Percentiles rank a stretch among this genome's conserved stretches.
phyloP scores from a whole-genome alignment of 2,113 vertebrate genomes.

The Misgurnus anguillicaudatus region DNA sequence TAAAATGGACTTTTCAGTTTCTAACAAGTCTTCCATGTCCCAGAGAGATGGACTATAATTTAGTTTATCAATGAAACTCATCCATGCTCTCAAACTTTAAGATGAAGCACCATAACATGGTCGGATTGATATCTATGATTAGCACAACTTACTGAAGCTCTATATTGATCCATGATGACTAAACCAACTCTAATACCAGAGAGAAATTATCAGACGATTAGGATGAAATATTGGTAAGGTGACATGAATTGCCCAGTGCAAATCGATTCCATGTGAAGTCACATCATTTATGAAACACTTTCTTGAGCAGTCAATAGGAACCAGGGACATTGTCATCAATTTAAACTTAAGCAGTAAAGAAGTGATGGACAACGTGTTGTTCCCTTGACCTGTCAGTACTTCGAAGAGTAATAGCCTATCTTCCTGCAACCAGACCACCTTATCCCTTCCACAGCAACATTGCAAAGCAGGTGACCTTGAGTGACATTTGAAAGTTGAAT shows the following conservation, averaged over 20 bases:
- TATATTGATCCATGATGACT: background rate
- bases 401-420: background rate
- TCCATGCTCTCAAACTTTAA: too few species aligned
- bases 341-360: background rate
- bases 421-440: background rate
- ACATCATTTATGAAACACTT: constrained; percentile 19
- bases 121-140: constrained; percentile 14
- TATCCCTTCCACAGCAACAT: background rate
- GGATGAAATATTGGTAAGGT: constrained; percentile 10
- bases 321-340: background rate
- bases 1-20: too few species aligned
- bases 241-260: background rate
- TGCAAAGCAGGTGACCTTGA: background rate
- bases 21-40: too few species aligned
- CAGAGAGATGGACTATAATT: too few species aligned
- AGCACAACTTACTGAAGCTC: background rate
- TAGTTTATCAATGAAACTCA: too few species aligned
- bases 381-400: background rate
- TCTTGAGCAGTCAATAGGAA: constrained; percentile 5
- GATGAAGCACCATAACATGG: too few species aligned
- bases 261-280: background rate
- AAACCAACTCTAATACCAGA: background rate
- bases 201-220: background rate
- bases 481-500: background rate
- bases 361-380: background rate